These are phyloP conservation scores for Lomographa bimaculata DNA, from an alignment of 2,888 invertebrate species.

Conservation along the genomic window DNA sequence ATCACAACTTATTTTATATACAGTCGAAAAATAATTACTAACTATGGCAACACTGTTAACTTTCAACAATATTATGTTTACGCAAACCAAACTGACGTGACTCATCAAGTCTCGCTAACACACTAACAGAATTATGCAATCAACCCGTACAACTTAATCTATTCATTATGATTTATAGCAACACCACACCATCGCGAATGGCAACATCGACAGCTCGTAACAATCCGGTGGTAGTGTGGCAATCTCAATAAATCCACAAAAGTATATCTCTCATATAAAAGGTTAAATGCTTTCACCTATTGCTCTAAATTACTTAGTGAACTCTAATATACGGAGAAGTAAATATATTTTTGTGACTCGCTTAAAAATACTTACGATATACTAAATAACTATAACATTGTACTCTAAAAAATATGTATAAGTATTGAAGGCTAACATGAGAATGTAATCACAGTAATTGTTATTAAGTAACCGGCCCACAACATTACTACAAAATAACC, in stretches of 20 bases:
- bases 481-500: constrained; percentile 75
- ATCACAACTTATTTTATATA: constrained; percentile 76
- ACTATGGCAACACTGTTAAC: constrained; percentile 82
- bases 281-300: constrained; percentile 78
- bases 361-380: constrained; percentile 77
- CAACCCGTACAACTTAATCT: constrained; percentile 56
- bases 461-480: constrained; percentile 82
- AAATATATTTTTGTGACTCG: constrained; percentile 82
- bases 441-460: constrained; percentile 83
- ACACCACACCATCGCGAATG: constrained; percentile 35
- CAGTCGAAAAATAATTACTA: constrained; percentile 78
- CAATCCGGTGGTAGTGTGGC: constrained; percentile 40
- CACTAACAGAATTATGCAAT: constrained; percentile 55
- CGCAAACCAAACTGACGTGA: constrained; percentile 69
- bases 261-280: constrained; percentile 71
- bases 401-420: constrained; percentile 84
- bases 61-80: constrained; percentile 74
- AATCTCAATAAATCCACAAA: constrained; percentile 56
- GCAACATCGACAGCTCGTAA: constrained; percentile 38
- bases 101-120: constrained; percentile 67
- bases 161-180: constrained; percentile 40
- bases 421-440: constrained; percentile 83
- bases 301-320: constrained; percentile 76
- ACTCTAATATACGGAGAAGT: constrained; percentile 73
- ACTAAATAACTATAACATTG: constrained; percentile 83